Evolutionary conservation across 2,888 invertebrate genomes (phyloP).

Genomic region (Pollenia amentaria): DNA sequence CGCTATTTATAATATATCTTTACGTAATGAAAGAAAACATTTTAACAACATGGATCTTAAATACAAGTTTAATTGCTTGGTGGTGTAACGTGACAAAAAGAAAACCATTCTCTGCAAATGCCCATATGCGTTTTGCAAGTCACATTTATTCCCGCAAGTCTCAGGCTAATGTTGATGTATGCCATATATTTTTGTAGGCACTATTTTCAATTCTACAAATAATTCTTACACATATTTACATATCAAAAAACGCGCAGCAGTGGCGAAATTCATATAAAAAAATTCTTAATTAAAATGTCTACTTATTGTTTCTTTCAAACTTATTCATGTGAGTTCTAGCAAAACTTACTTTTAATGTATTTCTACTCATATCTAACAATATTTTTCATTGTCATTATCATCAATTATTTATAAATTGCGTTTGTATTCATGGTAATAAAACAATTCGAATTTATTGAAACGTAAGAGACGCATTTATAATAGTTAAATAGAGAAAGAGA

Average conservation of each 20-base stretch:
- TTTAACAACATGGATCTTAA: no score
- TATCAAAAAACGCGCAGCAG: not conserved
- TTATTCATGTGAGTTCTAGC: slow-evolving; percentile 61
- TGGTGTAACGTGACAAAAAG: no score
- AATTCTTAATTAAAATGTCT: slow-evolving; percentile 42
- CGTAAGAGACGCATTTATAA: slow-evolving; percentile 71
- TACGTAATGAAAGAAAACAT: no score
- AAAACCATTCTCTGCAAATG: no score
- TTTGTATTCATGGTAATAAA: slow-evolving; percentile 63
- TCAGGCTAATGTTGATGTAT: no score
- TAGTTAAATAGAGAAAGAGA: slow-evolving; percentile 32
- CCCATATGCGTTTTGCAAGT: no score
- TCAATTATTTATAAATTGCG: slow-evolving; percentile 56
- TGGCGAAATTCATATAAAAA: not conserved
- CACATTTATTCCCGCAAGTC: no score
- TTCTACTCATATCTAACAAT: slow-evolving; percentile 7
- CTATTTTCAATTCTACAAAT: no score
- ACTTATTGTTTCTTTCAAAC: slow-evolving; percentile 57
- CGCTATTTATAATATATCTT: no score
- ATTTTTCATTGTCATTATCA: slow-evolving; percentile 50
- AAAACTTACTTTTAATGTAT: not conserved
- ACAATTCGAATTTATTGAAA: slow-evolving; percentile 73
- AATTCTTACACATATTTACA: no score
- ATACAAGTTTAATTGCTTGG: no score
- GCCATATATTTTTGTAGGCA: no score